A percentile compares a stretch with the other conserved stretches of the same genome.
phyloP scores from a whole-genome alignment of 1,140 invertebrate genomes.

The Ridgeia piscesae region DNA sequence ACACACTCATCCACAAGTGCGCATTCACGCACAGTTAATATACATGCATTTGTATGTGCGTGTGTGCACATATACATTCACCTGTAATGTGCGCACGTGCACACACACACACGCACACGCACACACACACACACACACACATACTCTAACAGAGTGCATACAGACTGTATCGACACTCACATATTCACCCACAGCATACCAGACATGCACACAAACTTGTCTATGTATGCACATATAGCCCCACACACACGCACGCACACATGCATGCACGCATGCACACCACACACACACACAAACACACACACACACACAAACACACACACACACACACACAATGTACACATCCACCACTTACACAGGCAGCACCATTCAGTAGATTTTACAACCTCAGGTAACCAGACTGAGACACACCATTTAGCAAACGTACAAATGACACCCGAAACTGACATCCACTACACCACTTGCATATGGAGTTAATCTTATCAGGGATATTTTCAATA shows the following conservation, averaged over 20 bases:
- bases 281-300: neutral
- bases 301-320: neutral
- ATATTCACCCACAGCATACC: too few species aligned
- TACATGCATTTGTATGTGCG: too few species aligned
- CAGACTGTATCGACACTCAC: too few species aligned
- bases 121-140: neutral
- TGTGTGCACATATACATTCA: neutral
- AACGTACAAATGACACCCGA: too few species aligned
- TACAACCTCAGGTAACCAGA: neutral
- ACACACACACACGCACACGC: neutral
- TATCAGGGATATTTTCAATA: too few species aligned
- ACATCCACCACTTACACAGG: neutral
- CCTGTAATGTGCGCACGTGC: neutral
- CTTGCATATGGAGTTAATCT: too few species aligned
- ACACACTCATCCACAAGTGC: neutral
- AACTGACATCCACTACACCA: too few species aligned
- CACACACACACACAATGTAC: neutral
- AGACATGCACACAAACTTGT: too few species aligned
- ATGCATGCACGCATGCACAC: neutral
- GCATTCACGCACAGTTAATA: neutral
- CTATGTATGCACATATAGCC: neutral
- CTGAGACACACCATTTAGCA: neutral
- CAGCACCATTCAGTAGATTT: neutral
- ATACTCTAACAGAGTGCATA: too few species aligned
- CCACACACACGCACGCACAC: neutral